phyloP scores from a whole-genome alignment of 2,113 vertebrate species.

The Paramisgurnus dabryanus region DNA sequence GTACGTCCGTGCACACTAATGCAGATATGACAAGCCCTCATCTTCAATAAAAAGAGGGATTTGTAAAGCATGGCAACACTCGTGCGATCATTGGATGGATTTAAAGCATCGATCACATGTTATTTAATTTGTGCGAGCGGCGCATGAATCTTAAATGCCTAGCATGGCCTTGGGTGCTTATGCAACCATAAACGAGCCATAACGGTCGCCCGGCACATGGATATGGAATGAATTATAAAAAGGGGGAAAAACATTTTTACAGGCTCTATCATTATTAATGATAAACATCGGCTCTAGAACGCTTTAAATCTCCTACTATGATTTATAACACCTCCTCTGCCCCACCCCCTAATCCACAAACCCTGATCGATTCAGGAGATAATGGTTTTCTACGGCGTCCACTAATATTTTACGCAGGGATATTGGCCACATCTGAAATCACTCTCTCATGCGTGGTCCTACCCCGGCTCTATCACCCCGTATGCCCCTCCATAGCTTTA shows the following conservation, averaged over 20 bases:
- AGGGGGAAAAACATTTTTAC: slow-evolving; percentile 46
- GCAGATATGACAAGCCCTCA: slow-evolving; percentile 47
- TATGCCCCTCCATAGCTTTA: slow-evolving; percentile 42
- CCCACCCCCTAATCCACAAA: neutral
- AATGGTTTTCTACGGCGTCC: slow-evolving; percentile 25
- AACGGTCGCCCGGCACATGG: slow-evolving; percentile 35
- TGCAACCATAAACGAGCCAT: slow-evolving; percentile 56
- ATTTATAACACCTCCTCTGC: slow-evolving; percentile 31
- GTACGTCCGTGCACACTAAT: slow-evolving; percentile 52
- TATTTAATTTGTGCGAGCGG: slow-evolving; percentile 71
- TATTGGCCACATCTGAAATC: slow-evolving; percentile 16
- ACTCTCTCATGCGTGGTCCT: slow-evolving; percentile 8
- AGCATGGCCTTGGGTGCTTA: slow-evolving; percentile 40
- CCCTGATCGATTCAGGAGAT: neutral
- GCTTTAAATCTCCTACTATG: slow-evolving; percentile 51
- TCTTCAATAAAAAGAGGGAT: slow-evolving; percentile 49
- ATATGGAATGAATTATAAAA: slow-evolving; percentile 46
- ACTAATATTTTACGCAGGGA: neutral
- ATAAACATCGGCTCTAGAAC: slow-evolving; percentile 58
- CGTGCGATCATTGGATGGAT: slow-evolving; percentile 55
- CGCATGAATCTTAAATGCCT: slow-evolving; percentile 53
- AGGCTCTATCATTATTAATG: slow-evolving; percentile 58
- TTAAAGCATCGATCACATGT: slow-evolving; percentile 60
- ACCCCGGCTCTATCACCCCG: neutral
- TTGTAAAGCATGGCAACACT: slow-evolving; percentile 40